Evolutionary conservation across 2,888 invertebrate genomes (phyloP).

Genomic region (Orthonevra nobilis): DNA sequence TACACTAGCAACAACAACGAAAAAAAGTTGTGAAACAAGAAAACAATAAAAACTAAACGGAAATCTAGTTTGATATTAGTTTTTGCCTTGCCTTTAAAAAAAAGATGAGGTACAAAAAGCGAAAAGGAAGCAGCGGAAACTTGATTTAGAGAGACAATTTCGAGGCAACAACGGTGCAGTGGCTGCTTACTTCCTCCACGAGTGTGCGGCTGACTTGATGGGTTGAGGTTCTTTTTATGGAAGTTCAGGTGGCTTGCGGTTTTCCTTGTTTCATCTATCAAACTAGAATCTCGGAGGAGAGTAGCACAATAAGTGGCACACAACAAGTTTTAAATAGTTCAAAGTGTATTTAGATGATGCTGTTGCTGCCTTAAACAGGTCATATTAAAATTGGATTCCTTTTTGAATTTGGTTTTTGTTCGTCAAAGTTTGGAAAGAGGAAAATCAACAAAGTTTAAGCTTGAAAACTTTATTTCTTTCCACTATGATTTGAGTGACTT

Average conservation of each 20-base stretch:
- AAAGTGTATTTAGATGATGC: constrained; percentile 19
- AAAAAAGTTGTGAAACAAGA: constrained; percentile 56
- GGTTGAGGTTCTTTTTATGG: constrained; percentile 9
- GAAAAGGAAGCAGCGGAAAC: too few relatives aligned
- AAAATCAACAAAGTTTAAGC: too few relatives aligned
- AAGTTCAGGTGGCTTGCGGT: neutral
- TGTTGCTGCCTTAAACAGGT: constrained; percentile 13
- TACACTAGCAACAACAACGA: constrained; percentile 26
- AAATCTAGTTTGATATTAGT: constrained; percentile 68
- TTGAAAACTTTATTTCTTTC: too few relatives aligned
- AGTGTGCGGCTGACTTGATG: constrained; percentile 15
- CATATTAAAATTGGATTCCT: constrained; percentile 31
- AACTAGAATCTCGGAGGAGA: neutral
- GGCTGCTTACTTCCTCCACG: constrained; percentile 38
- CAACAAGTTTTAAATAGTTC: constrained; percentile 10
- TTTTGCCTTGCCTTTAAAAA: constrained; percentile 56
- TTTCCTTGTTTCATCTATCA: neutral
- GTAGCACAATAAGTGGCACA: constrained; percentile 23
- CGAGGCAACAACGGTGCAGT: constrained; percentile 28
- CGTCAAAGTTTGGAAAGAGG: too few relatives aligned
- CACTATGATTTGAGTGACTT: too few relatives aligned
- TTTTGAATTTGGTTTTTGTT: constrained; percentile 34
- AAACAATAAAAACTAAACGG: constrained; percentile 35
- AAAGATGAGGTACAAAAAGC: too few relatives aligned
- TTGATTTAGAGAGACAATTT: constrained; percentile 69